phyloP scores from a whole-genome alignment of 2,888 invertebrate genomes.

The Plebejus argus region DNA sequence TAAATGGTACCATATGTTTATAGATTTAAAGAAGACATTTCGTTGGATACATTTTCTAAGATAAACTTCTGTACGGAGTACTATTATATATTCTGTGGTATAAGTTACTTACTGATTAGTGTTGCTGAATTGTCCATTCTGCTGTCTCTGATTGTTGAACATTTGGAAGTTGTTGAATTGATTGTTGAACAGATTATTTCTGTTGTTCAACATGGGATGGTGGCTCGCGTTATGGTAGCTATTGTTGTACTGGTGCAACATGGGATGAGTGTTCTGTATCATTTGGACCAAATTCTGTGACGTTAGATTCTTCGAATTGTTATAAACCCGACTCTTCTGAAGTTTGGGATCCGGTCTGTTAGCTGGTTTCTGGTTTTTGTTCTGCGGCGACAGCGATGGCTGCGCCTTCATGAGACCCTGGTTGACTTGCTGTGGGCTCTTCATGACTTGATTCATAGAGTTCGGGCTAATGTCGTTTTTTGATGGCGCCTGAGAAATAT shows the following conservation, averaged over 20 bases:
- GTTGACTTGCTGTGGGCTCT: conserved; percentile 42
- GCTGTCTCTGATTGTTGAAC: conserved; percentile 54
- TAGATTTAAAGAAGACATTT: too few species aligned
- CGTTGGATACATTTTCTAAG: too few species aligned
- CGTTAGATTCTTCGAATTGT: conserved; percentile 56
- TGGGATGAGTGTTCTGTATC: conserved; percentile 74
- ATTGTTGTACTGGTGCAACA: conserved; percentile 61
- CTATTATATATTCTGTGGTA: too few species aligned
- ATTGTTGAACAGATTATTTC: conserved; percentile 51
- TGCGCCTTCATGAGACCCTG: conserved; percentile 12
- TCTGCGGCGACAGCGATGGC: conserved; percentile 50
- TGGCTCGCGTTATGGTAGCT: conserved; percentile 71
- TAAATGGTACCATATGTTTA: too few species aligned
- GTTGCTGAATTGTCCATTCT: conserved; percentile 58
- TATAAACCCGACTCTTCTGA: conserved; percentile 62
- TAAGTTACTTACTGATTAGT: conserved; percentile 46
- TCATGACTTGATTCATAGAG: conserved; percentile 48
- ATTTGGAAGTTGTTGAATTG: conserved; percentile 55
- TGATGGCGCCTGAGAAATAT: conserved; percentile 53
- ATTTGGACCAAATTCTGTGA: conserved; percentile 72
- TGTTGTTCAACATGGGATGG: conserved; percentile 66
- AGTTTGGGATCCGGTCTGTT: conserved; percentile 49
- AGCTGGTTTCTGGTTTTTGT: conserved; percentile 42
- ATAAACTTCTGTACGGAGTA: too few species aligned
- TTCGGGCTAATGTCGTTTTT: conserved; percentile 56